phyloP scores from a whole-genome alignment of 2,113 vertebrate species.

The Perca fluviatilis region DNA sequence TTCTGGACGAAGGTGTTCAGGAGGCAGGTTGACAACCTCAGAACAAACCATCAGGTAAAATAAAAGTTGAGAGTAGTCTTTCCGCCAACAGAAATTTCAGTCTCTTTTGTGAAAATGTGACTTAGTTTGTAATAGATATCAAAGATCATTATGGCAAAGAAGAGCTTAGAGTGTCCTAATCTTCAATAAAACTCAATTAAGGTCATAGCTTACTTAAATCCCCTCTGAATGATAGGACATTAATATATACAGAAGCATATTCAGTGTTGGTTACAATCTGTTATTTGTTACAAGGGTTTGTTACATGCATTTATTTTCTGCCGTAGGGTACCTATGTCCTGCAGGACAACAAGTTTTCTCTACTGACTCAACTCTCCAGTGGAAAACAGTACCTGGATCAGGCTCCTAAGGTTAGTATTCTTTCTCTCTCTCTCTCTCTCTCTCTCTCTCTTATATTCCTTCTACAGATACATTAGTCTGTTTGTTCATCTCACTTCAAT shows the following conservation, averaged over 20 bases:
- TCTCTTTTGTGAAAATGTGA: background rate
- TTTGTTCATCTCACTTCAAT: too few relatives aligned
- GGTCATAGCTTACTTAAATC: background rate
- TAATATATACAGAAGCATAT: background rate
- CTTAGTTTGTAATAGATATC: background rate
- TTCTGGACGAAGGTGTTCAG: slow-evolving; percentile 89
- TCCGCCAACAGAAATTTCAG: too few relatives aligned
- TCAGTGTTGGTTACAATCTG: background rate
- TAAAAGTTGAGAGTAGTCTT: background rate
- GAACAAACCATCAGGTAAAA: slow-evolving; percentile 91
- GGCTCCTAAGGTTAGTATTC: slow-evolving; percentile 86
- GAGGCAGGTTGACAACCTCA: slow-evolving; percentile 89
- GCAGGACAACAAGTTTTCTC: slow-evolving; percentile 88
- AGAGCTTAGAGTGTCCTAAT: background rate
- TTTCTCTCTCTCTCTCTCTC: background rate
- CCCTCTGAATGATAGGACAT: background rate
- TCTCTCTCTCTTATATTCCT: background rate
- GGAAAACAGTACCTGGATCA: slow-evolving; percentile 90
- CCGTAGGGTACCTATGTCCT: slow-evolving; percentile 89
- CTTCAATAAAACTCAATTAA: background rate
- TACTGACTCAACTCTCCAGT: slow-evolving; percentile 85
- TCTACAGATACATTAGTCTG: too few relatives aligned
- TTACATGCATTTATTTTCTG: background rate
- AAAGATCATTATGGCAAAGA: background rate
- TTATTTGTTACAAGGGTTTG: background rate